phyloP scores from a whole-genome alignment of 2,113 vertebrate genomes.

The Hucho hucho region DNA sequence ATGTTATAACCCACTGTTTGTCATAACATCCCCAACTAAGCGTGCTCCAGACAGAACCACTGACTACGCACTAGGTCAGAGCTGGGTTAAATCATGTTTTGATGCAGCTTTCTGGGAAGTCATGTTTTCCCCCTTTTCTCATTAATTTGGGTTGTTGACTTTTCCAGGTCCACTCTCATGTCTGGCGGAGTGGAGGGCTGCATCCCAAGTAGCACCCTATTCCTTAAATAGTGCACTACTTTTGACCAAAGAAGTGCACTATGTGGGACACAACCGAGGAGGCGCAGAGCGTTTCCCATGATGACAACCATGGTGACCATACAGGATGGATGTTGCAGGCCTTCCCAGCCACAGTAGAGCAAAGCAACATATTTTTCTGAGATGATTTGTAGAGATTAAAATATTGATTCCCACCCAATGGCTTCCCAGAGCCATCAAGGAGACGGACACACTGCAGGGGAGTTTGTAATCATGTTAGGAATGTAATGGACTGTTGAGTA shows the following conservation, averaged over 20 bases:
- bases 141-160: constrained; percentile 50
- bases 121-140: constrained; percentile 4
- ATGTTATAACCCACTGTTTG: neutral
- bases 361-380: neutral
- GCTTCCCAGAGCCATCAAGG: neutral
- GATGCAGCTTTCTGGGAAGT: constrained; percentile 56
- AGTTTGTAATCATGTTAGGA: neutral
- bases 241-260: no score
- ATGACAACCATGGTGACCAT: constrained; percentile 25
- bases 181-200: constrained; percentile 32
- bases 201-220: constrained; percentile 7
- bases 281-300: constrained; percentile 17
- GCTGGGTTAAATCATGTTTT: constrained; percentile 32
- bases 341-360: neutral
- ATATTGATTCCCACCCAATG: neutral
- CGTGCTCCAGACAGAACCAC: constrained; percentile 9
- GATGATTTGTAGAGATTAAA: neutral
- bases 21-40: neutral
- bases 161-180: constrained; percentile 50
- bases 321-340: neutral
- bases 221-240: no score
- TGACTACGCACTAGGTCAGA: constrained; percentile 36
- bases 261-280: no score
- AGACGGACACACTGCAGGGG: neutral
- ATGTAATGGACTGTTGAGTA: no score